These are phyloP conservation scores for Chrysocyon brachyurus DNA, from an alignment of 2,797 vertebrate genomes.

Conservation along the genomic window DNA sequence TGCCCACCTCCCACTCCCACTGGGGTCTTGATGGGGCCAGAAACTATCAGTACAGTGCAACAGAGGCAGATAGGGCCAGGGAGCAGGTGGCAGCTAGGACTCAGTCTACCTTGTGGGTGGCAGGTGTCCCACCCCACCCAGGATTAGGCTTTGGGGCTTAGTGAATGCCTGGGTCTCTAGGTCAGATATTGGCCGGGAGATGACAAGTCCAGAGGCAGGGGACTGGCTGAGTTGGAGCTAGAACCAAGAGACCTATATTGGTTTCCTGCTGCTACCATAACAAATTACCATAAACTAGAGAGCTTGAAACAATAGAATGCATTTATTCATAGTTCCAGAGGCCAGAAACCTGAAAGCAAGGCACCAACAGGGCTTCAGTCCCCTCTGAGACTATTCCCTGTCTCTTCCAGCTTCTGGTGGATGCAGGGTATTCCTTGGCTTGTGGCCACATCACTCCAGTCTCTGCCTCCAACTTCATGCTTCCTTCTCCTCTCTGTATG, in stretches of 20 bases:
- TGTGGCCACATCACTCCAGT: background rate
- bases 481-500: background rate
- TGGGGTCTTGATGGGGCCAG: background rate
- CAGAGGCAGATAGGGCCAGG: background rate
- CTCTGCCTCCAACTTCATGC: background rate
- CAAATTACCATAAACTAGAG: background rate
- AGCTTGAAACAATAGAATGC: background rate
- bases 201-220: background rate
- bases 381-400: background rate
- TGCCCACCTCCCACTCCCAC: background rate
- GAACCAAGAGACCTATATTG: background rate
- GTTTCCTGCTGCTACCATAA: background rate
- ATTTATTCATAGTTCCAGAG: background rate
- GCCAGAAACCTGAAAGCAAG: constrained; percentile 14
- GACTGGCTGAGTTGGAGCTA: background rate
- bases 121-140: background rate
- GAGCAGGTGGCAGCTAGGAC: background rate
- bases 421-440: background rate
- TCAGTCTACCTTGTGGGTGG: background rate
- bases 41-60: background rate
- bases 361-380: background rate
- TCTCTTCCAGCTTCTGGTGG: background rate
- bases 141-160: background rate
- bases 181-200: background rate
- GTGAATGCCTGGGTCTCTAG: background rate